Evolutionary conservation across 2,888 invertebrate species (phyloP).

Genomic region (Coremacera marginata): DNA sequence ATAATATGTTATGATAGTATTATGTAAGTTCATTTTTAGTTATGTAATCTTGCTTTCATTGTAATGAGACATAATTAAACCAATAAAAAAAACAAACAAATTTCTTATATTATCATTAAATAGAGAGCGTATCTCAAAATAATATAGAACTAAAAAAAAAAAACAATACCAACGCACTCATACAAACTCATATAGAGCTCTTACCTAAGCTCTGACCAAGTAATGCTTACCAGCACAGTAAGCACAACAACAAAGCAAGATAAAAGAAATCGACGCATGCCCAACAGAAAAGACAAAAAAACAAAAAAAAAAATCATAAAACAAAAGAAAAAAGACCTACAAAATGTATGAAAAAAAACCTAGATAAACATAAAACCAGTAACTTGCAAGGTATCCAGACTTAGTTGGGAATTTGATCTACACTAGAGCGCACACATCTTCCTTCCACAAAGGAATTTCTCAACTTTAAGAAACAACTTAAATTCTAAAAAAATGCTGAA

Average conservation of each 20-base stretch:
- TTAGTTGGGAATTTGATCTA: constrained; percentile 24
- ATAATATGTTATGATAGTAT: no score
- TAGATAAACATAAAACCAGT: constrained; percentile 31
- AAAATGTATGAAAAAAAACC: not conserved
- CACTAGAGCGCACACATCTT: not conserved
- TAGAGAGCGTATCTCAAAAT: no score
- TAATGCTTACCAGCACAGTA: not conserved
- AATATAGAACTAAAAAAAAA: no score
- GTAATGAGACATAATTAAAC: no score
- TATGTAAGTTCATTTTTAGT: no score
- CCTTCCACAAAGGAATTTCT: not conserved
- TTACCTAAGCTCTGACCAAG: not conserved
- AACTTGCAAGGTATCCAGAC: constrained; percentile 5
- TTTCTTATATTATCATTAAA: no score
- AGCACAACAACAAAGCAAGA: not conserved
- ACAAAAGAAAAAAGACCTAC: constrained; percentile 6
- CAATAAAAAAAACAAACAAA: no score
- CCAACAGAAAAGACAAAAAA: not conserved
- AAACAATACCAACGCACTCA: no score
- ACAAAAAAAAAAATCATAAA: not conserved
- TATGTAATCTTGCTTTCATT: no score
- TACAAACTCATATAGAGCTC: no score
- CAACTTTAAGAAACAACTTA: not conserved
- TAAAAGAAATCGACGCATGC: not conserved
- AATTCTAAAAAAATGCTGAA: constrained; percentile 8